Base-by-base conservation (phyloP, 2,797 vertebrate species). In the Nannoperca obscura region DNA sequence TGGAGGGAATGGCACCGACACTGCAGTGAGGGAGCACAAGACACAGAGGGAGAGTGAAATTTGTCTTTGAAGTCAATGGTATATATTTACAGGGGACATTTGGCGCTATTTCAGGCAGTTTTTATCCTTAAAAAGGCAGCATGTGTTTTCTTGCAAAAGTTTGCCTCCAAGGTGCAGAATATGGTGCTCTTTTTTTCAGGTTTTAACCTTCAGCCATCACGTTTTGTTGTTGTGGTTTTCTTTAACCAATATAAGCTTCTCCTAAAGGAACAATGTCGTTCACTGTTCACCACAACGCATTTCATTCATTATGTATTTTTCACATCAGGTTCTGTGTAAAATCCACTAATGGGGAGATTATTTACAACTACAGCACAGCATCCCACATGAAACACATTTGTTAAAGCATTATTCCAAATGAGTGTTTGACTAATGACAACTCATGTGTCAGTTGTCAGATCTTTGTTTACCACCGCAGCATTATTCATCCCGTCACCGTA, bases 21-120 rank as follows among this genome's bases (percentile, higher is more conserved):
- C 81, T 55, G 85, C 83, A 80, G 81, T 32, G 81, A 88, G 88
- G 81, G 88, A 91, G 86, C 85, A 77, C 80, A 61, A 80, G 84
- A 82, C 86, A 80, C 86, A 81, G 69, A 85, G 81, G 84, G 72
- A 86, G 83, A 88, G 86, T 79, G 81, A 76, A 86, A 88, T 90
- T 86, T 85, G 80, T 88, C 90, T 92, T 92, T 94, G 90, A 93
- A 92, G 91, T 94, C 86, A 74, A 62, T 89, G 65, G 76, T 90
- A 89, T 92, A 92, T 90, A 89, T 92, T 92, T 93, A 92, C 89
- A 63, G 67, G 78, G 76, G 53, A 84, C 75, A 82, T 90, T 80
- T 81, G 47, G 40, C 84, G 78, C 81, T 89, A 89, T 92, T 91
- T 91, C 83, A 60, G 84, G 88, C 75, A 34, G 64, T 84, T 87